A percentile compares a stretch with the other conserved stretches of the same genome.
These are phyloP conservation scores for Dasysyrphus tricinctus DNA, from an alignment of 2,888 invertebrate genomes.

Conservation along the genomic window DNA sequence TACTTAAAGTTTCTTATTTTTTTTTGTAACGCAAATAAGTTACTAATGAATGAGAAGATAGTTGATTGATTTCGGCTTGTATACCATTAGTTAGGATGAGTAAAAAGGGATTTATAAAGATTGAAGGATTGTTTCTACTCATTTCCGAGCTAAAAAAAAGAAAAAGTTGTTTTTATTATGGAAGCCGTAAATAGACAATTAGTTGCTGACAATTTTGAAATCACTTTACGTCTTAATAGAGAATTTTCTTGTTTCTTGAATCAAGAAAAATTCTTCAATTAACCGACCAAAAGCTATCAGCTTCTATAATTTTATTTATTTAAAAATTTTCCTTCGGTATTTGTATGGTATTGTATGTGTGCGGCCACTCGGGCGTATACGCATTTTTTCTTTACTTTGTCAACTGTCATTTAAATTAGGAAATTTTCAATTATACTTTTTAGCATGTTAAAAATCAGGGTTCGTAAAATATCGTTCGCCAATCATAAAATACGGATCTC, in stretches of 20 bases:
- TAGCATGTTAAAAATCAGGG: too few species aligned
- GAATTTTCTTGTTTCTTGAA: neutral
- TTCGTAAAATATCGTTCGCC: too few species aligned
- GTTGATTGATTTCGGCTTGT: conserved; percentile 22
- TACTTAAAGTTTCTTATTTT: neutral
- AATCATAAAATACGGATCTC: too few species aligned
- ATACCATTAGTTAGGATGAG: neutral
- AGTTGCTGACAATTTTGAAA: neutral
- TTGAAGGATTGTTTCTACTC: neutral
- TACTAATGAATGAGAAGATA: conserved; percentile 16
- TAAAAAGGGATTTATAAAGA: neutral
- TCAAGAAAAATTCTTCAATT: neutral
- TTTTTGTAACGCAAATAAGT: neutral
- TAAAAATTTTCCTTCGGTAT: too few species aligned
- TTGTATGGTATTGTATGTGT: too few species aligned
- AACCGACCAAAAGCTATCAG: neutral
- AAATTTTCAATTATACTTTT: too few species aligned
- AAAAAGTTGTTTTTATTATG: neutral
- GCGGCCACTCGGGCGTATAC: too few species aligned
- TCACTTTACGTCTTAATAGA: neutral
- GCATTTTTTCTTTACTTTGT: too few species aligned
- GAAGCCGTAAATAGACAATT: neutral
- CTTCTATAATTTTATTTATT: neutral
- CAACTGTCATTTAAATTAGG: too few species aligned
- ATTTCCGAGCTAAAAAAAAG: neutral